Evolutionary conservation across 2,888 invertebrate species (phyloP).

Genomic region (Phymatocera aterrima): DNA sequence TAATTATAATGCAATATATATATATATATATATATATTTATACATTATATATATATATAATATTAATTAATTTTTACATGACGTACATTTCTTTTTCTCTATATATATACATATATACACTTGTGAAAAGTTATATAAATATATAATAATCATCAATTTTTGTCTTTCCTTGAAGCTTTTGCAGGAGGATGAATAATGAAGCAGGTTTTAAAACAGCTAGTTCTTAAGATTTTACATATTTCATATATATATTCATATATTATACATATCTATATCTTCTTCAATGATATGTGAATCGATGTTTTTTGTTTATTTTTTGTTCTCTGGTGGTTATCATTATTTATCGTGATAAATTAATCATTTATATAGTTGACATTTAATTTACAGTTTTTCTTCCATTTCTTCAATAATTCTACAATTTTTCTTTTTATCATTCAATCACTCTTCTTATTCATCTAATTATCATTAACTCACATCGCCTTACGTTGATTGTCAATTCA

Average conservation of each 20-base stretch:
- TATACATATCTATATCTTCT: slow-evolving; percentile 69
- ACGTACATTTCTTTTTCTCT: not conserved
- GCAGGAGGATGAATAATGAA: slow-evolving; percentile 71
- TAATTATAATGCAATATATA: no score
- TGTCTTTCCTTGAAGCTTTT: slow-evolving; percentile 74
- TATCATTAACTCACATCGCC: no score
- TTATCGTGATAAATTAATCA: no score
- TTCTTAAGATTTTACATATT: slow-evolving; percentile 70
- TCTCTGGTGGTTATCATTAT: no score
- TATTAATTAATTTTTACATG: slow-evolving; percentile 64
- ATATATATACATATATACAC: not conserved
- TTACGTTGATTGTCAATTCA: no score
- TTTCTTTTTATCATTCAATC: no score
- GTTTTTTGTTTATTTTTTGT: no score
- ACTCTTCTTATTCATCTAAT: no score
- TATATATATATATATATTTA: not conserved
- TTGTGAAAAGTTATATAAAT: slow-evolving; percentile 2
- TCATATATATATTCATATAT: slow-evolving; percentile 64
- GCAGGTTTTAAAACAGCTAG: slow-evolving; percentile 74
- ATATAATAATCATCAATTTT: slow-evolving; percentile 70
- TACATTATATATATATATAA: no score
- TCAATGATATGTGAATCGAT: slow-evolving; percentile 20
- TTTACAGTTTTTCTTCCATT: no score
- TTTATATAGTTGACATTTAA: no score
- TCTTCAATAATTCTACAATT: no score